Base-by-base conservation (phyloP, 1,140 invertebrate species). In the Trichomalopsis sarcophagae region DNA sequence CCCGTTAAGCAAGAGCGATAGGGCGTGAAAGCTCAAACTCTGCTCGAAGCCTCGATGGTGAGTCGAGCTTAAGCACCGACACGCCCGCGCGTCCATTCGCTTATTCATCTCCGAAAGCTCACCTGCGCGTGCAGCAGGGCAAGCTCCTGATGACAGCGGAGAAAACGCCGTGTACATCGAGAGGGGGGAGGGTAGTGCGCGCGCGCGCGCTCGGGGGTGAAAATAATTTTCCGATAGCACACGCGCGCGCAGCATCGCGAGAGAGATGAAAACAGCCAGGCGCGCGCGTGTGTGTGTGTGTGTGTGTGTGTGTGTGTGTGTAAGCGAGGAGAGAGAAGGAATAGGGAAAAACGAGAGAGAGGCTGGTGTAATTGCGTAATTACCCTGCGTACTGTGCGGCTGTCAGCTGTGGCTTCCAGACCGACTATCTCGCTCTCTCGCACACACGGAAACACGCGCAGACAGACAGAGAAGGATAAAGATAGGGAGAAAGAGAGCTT, bases 221-320 rank as follows among this genome's bases (percentile, higher is more conserved):
- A 71, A 73, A 81, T 81, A 80, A 80, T 80, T 69, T 69, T 80
- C 33, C 66, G 33, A 80, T 80, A 44, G 68, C 68, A 30, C 68
- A 33, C 68, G 68, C 68, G 68, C 68, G n/a, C 62, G 17, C 62
- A 44, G 40, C 40, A 44, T 44, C 40, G 9, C 40, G 55, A 17
- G 55, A 62, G 55, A 62, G 50, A 55, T 55, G 50, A 55, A 55
- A 55, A 55, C 50, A 55, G 50, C 50, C 50, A 55, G 50, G 21
- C 17, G 75, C 1, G 27, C 1, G 27, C 1, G 27, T 27, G 1
- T 27, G 27, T 27, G 27, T 27, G 27, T 23, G 44, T 17, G 40
- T 23, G n/a, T n/a, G n/a, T n/a, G n/a, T n/a, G 27, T 27, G 1
- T 27, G 27, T 27, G 27, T 27, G 27, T 23, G 44, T 17, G 40